A percentile compares a stretch with the other conserved stretches of the same genome.
These are phyloP conservation scores for Takifugu ocellatus DNA, from an alignment of 2,797 vertebrate species.

Conservation along the genomic window DNA sequence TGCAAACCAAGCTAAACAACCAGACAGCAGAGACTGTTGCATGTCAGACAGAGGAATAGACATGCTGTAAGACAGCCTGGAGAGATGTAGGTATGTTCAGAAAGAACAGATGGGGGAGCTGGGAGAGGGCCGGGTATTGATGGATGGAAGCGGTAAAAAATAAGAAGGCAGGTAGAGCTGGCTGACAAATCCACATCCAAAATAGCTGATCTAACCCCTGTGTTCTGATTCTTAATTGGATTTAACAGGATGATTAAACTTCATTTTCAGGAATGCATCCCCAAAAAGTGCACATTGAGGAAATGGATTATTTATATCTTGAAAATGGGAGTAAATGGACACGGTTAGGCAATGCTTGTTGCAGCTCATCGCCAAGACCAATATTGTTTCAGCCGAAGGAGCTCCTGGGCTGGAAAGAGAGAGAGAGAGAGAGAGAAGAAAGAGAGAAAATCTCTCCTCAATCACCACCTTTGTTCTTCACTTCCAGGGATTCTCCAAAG, in stretches of 20 bases:
- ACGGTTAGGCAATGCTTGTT: conserved; percentile 49
- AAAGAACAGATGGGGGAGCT: conserved; percentile 1
- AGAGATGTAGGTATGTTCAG: conserved; percentile 18
- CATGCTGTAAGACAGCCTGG: conserved; percentile 39
- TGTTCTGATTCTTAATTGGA: background rate
- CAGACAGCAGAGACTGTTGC: conserved; percentile 45
- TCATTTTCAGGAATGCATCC: conserved; percentile 43
- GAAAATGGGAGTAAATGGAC: conserved; percentile 57
- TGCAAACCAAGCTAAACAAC: conserved; percentile 48
- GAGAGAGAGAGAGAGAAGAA: conserved; percentile 9
- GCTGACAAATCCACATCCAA: conserved; percentile 21
- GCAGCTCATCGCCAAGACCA: conserved; percentile 58
- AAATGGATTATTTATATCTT: conserved; percentile 61
- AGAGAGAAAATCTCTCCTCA: conserved; percentile 41
- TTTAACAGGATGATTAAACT: conserved; percentile 7
- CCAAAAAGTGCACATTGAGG: conserved; percentile 23
- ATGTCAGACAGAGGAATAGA: conserved; percentile 52
- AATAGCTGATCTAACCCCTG: conserved; percentile 1
- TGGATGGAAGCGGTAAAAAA: background rate
- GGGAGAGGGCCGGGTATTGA: background rate
- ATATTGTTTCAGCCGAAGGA: conserved; percentile 67
- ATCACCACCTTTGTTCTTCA: conserved; percentile 42
- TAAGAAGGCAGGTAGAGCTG: conserved; percentile 7
- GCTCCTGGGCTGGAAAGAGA: conserved; percentile 60
- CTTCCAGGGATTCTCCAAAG: conserved; percentile 48